Percentiles rank a stretch among this genome's conserved stretches.
These are phyloP conservation scores for Holothuria leucospilota DNA, from an alignment of 53 echinoderm and acorn worm genomes.

Conservation along the genomic window DNA sequence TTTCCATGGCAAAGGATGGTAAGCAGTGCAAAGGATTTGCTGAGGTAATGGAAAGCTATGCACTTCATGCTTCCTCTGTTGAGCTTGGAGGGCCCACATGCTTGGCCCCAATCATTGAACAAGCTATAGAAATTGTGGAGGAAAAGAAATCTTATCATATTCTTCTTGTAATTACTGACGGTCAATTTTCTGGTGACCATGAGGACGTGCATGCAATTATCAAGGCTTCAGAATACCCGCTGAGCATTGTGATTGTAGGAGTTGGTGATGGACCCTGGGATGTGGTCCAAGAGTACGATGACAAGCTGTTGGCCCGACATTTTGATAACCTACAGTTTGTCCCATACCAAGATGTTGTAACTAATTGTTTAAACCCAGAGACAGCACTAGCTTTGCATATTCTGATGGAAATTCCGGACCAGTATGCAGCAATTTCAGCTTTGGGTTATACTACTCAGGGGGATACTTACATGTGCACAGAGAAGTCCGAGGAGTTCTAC, in stretches of 20 bases:
- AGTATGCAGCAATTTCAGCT: slow-evolving; percentile 87
- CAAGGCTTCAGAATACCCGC: slow-evolving; percentile 69
- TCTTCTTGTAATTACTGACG: slow-evolving; percentile 85
- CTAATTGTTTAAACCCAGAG: slow-evolving; percentile 88
- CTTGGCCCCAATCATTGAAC: slow-evolving; percentile 83
- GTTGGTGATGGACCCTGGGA: slow-evolving; percentile 96
- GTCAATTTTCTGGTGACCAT: slow-evolving; percentile 63
- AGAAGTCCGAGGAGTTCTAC: not conserved
- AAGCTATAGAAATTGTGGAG: slow-evolving; percentile 82
- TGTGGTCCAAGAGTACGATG: slow-evolving; percentile 85
- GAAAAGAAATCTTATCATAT: slow-evolving; percentile 84
- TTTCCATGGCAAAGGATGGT: slow-evolving; percentile 70
- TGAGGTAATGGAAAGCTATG: slow-evolving; percentile 85
- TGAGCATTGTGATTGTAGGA: slow-evolving; percentile 94
- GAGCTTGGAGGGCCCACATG: slow-evolving; percentile 90
- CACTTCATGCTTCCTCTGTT: slow-evolving; percentile 52
- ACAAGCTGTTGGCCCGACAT: slow-evolving; percentile 78
- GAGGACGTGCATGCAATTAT: slow-evolving; percentile 49
- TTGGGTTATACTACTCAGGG: slow-evolving; percentile 69
- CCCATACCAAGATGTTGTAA: slow-evolving; percentile 89
- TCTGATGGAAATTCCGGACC: slow-evolving; percentile 95
- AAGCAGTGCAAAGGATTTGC: slow-evolving; percentile 78
- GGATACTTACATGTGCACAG: not conserved
- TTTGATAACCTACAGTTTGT: slow-evolving; percentile 99
- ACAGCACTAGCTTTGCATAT: slow-evolving; percentile 88